Percentiles rank a stretch among this genome's conserved stretches.
Conservation (phyloP, 2,797 vertebrate species). For the Phalloptychus januarius region DNA sequence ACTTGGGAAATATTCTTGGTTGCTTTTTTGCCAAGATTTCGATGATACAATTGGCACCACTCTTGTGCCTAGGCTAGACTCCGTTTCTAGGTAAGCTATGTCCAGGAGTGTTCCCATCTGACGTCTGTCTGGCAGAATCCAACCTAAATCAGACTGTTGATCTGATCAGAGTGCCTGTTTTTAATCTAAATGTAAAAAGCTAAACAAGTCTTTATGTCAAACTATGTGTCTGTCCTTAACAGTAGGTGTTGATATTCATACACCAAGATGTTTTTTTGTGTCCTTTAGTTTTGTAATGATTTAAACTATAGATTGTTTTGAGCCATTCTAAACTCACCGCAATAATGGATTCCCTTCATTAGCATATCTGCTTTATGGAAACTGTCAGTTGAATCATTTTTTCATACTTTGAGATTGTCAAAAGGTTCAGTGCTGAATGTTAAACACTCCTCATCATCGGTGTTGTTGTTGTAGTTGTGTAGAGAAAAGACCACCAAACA, state of each 20-base stretch:
- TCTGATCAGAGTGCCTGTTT: conserved; percentile 29
- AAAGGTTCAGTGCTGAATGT: conserved; percentile 3
- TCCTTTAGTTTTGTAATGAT: not conserved
- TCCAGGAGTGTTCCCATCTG: not conserved
- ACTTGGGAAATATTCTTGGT: conserved; percentile 14
- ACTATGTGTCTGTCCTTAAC: not conserved
- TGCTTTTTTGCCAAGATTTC: conserved; percentile 18
- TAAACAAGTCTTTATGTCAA: not conserved
- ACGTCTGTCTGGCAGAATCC: not conserved
- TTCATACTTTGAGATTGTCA: not conserved
- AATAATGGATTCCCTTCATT: not conserved
- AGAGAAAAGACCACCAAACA: not conserved
- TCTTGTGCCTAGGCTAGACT: conserved; percentile 3
- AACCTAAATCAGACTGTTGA: conserved; percentile 13
- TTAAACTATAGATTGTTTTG: not conserved
- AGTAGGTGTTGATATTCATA: not conserved
- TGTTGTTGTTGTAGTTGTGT: not conserved
- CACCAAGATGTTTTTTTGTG: not conserved
- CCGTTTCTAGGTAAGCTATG: not conserved
- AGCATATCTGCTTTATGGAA: not conserved
- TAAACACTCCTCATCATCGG: not conserved
- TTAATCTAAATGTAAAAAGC: not conserved
- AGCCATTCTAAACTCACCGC: not conserved
- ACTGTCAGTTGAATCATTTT: not conserved
- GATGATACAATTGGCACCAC: conserved; percentile 16